These are phyloP conservation scores for Rhogogaster chlorosoma DNA, from an alignment of 2,888 invertebrate genomes.

Conservation along the genomic window DNA sequence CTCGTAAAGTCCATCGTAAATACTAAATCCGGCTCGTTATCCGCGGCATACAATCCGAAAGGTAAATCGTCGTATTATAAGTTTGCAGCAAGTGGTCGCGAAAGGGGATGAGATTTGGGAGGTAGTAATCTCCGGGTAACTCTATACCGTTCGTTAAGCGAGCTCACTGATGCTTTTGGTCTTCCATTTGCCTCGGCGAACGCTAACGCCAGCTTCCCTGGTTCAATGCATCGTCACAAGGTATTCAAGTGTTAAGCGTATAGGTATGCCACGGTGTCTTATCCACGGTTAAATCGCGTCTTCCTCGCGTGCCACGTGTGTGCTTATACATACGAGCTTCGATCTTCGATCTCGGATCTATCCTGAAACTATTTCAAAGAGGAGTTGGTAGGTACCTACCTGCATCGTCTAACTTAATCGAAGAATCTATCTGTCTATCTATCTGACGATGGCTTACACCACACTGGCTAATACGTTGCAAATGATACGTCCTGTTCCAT, in stretches of 20 bases:
- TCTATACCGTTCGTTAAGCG: constrained; percentile 47
- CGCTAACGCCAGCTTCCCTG: not conserved
- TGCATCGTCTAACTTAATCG: not conserved
- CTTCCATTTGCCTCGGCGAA: not conserved
- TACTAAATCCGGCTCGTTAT: constrained; percentile 37
- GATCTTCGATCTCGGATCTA: not conserved
- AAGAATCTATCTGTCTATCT: constrained; percentile 58
- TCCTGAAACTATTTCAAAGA: not conserved
- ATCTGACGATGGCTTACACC: constrained; percentile 61
- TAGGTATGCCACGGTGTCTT: not conserved
- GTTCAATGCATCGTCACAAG: constrained; percentile 46
- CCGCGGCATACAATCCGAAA: constrained; percentile 26
- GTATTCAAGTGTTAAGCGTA: constrained; percentile 47
- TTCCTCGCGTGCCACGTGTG: not conserved
- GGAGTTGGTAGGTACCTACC: not conserved
- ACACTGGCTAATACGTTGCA: constrained; percentile 55
- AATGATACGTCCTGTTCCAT: constrained; percentile 61
- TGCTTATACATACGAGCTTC: too few relatives aligned
- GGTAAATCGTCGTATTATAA: constrained; percentile 35
- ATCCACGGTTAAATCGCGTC: constrained; percentile 27
- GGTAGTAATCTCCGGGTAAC: constrained; percentile 42
- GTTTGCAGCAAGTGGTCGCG: constrained; percentile 17
- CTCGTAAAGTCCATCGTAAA: constrained; percentile 24
- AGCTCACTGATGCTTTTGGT: constrained; percentile 21
- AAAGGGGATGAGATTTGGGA: not conserved